These are phyloP conservation scores for Cephonodes hylas DNA, from an alignment of 2,888 invertebrate genomes.

Conservation along the genomic window DNA sequence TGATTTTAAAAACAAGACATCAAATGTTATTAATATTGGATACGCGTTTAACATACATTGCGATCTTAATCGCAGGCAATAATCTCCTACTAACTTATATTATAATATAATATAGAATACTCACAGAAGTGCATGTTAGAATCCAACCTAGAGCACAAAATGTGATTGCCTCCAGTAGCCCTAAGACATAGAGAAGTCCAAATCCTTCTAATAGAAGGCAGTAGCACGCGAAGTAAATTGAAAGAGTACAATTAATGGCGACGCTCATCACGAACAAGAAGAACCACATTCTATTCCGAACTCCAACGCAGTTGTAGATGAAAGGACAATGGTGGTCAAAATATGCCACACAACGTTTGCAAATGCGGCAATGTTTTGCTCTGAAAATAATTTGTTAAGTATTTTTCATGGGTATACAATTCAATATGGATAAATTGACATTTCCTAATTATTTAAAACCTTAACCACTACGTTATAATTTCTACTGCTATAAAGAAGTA, in stretches of 20 bases:
- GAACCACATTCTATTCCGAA: constrained; percentile 96
- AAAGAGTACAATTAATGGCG: constrained; percentile 92
- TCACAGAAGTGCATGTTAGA: constrained; percentile 92
- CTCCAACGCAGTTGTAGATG: constrained; percentile 96
- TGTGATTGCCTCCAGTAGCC: constrained; percentile 89
- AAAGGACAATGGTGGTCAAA: constrained; percentile 98
- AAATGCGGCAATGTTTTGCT: constrained; percentile 95
- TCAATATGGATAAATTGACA: neutral
- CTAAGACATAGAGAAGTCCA: constrained; percentile 91
- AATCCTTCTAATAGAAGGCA: constrained; percentile 92
- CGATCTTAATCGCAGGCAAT: too few species aligned
- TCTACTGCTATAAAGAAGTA: too few species aligned
- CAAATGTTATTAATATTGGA: too few species aligned
- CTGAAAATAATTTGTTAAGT: constrained; percentile 36
- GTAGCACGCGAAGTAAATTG: constrained; percentile 93
- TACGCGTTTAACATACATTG: too few species aligned
- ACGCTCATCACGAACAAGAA: constrained; percentile 93
- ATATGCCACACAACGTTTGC: constrained; percentile 93
- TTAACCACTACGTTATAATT: too few species aligned
- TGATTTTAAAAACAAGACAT: too few species aligned
- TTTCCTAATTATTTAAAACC: neutral
- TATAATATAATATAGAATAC: too few species aligned
- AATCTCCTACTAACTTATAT: too few species aligned
- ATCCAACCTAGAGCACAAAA: constrained; percentile 94
- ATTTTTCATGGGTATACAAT: neutral